phyloP scores from a whole-genome alignment of 2,888 invertebrate genomes.

The Fragum whitleyi region DNA sequence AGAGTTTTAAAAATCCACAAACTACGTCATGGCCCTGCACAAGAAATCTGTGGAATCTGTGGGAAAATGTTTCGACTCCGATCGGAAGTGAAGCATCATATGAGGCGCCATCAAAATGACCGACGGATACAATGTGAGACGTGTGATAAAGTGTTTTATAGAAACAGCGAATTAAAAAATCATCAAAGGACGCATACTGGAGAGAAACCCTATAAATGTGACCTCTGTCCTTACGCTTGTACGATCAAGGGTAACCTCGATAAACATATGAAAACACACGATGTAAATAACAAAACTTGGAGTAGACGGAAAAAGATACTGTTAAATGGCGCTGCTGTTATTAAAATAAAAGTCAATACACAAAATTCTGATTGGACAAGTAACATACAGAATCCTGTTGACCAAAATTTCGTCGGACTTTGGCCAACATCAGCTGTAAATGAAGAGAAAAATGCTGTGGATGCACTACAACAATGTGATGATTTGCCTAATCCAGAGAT shows the following conservation, averaged over 20 bases:
- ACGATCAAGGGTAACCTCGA: conserved; percentile 61
- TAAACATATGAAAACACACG: conserved; percentile 58
- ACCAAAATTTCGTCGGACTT: neutral
- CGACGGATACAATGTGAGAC: conserved; percentile 57
- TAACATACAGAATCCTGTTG: neutral
- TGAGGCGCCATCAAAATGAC: conserved; percentile 58
- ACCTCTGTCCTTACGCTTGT: conserved; percentile 49
- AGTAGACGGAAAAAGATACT: neutral
- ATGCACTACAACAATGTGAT: conserved; percentile 47
- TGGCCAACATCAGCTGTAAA: conserved; percentile 35
- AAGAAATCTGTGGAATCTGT: conserved; percentile 72
- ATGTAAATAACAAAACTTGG: neutral
- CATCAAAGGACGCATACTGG: conserved; percentile 61
- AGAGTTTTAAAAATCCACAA: conserved; percentile 71
- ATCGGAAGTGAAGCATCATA: conserved; percentile 62
- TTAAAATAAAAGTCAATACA: neutral
- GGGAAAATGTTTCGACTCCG: conserved; percentile 76
- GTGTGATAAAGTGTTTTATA: conserved; percentile 59
- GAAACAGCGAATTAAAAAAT: conserved; percentile 60
- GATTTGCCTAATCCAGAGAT: conserved; percentile 29
- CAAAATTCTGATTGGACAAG: neutral
- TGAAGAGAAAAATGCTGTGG: conserved; percentile 48
- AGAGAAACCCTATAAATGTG: conserved; percentile 58
- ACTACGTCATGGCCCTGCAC: conserved; percentile 67
- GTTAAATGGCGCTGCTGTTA: neutral